phyloP scores from a whole-genome alignment of 2,888 invertebrate species.

The Leucania comma region DNA sequence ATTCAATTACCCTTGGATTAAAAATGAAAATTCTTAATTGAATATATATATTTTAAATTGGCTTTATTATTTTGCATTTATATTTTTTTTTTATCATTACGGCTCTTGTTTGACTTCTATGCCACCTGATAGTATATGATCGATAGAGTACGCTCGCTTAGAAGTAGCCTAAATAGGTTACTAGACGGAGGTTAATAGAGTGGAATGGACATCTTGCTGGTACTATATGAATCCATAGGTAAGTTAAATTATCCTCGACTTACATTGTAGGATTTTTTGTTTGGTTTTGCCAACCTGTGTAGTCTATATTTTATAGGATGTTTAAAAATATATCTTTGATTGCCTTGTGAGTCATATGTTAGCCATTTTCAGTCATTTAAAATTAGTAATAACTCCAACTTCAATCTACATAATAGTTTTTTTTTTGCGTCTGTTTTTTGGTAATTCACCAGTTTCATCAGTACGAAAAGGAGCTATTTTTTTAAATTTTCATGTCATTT shows the following conservation, averaged over 20 bases:
- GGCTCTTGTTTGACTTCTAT: too few species aligned
- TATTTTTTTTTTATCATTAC: neutral
- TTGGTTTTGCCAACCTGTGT: neutral
- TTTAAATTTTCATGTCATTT: neutral
- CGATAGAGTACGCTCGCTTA: too few species aligned
- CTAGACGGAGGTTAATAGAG: too few species aligned
- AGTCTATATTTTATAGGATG: neutral
- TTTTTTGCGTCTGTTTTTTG: too few species aligned
- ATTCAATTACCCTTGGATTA: neutral
- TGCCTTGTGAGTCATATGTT: neutral
- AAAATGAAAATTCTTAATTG: neutral
- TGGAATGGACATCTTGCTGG: neutral
- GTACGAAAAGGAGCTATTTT: neutral
- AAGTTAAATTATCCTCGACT: neutral
- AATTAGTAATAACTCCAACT: neutral
- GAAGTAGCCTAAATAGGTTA: too few species aligned
- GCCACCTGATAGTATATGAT: too few species aligned
- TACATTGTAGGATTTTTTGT: neutral
- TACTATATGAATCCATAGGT: neutral
- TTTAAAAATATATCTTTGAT: neutral
- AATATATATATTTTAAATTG: too few species aligned
- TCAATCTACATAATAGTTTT: neutral
- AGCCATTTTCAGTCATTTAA: neutral
- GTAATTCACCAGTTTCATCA: neutral
- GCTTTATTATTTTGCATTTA: neutral